A percentile compares a stretch with the other conserved stretches of the same genome.
These are phyloP conservation scores for Atrina japonica DNA, from an alignment of 2,888 invertebrate species.

Conservation along the genomic window DNA sequence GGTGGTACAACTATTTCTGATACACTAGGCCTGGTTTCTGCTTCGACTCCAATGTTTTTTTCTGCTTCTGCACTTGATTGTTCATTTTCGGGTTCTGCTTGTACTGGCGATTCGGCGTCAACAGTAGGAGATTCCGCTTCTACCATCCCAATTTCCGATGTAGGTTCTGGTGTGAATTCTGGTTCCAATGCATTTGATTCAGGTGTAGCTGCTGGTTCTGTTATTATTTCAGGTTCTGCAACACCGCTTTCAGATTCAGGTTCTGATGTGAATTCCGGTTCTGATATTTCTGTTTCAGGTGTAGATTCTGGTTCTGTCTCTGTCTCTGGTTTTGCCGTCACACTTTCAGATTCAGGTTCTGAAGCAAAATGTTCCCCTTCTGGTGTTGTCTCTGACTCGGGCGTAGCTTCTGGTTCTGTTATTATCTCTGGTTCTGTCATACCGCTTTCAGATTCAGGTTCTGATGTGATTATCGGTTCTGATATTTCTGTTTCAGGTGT, in stretches of 20 bases:
- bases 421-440: slow-evolving; percentile 28
- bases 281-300: slow-evolving; percentile 43
- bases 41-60: not conserved
- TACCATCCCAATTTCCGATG: not conserved
- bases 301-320: slow-evolving; percentile 37
- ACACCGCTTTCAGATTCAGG: slow-evolving; percentile 15
- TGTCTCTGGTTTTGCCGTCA: slow-evolving; percentile 34
- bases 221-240: slow-evolving; percentile 23
- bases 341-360: slow-evolving; percentile 37
- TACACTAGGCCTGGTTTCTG: slow-evolving; percentile 39
- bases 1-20: slow-evolving; percentile 58
- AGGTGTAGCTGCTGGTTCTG: slow-evolving; percentile 35
- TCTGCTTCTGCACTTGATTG: slow-evolving; percentile 35
- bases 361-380: slow-evolving; percentile 25
- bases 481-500: slow-evolving; percentile 19
- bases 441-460: slow-evolving; percentile 35
- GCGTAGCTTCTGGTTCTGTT: slow-evolving; percentile 27
- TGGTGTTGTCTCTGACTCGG: slow-evolving; percentile 26
- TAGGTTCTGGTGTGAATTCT: slow-evolving; percentile 23
- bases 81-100: slow-evolving; percentile 34
- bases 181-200: slow-evolving; percentile 32
- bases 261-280: slow-evolving; percentile 7
- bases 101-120: slow-evolving; percentile 22
- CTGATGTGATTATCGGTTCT: slow-evolving; percentile 32
- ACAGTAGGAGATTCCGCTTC: not conserved